phyloP scores from a whole-genome alignment of 1,140 invertebrate genomes.

The Lepidotrigona ventralis region DNA sequence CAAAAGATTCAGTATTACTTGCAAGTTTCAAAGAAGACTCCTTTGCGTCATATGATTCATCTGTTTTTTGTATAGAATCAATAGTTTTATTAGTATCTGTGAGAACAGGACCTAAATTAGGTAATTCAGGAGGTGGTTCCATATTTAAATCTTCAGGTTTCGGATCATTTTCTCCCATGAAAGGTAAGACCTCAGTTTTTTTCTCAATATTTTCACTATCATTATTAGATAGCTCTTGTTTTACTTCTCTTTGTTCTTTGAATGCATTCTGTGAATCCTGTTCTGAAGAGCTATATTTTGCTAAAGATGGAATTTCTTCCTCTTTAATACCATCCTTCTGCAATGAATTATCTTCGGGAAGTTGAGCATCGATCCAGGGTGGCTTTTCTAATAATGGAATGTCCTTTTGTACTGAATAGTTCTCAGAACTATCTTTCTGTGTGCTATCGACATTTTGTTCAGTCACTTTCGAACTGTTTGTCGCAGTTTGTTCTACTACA shows the following conservation, averaged over 20 bases:
- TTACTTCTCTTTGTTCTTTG: constrained; percentile 22
- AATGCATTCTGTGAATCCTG: constrained; percentile 10
- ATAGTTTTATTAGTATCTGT: constrained; percentile 1
- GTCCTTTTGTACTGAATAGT: constrained; percentile 9
- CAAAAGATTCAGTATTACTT: constrained; percentile 34
- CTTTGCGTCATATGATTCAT: constrained; percentile 31
- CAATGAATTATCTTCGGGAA: constrained; percentile 43
- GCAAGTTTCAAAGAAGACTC: constrained; percentile 21
- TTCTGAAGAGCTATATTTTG: constrained; percentile 19
- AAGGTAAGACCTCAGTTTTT: constrained; percentile 71
- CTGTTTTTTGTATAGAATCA: constrained; percentile 3
- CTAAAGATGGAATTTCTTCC: constrained; percentile 8
- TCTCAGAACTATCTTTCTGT: constrained; percentile 22
- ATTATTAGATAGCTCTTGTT: constrained; percentile 14
- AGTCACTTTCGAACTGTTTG: constrained; percentile 13
- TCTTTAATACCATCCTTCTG: constrained; percentile 37
- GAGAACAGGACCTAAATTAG: constrained; percentile 69
- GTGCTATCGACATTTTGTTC: constrained; percentile 29
- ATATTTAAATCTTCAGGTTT: constrained; percentile 76
- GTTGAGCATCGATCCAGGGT: constrained; percentile 65
- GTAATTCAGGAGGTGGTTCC: constrained; percentile 76
- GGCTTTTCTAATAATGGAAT: constrained; percentile 61
- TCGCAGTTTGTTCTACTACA: constrained; percentile 22
- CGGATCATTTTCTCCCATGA: constrained; percentile 76
- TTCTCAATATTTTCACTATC: constrained; percentile 31